Base-by-base conservation (phyloP, 1,140 invertebrate species). In the Varroa destructor region DNA sequence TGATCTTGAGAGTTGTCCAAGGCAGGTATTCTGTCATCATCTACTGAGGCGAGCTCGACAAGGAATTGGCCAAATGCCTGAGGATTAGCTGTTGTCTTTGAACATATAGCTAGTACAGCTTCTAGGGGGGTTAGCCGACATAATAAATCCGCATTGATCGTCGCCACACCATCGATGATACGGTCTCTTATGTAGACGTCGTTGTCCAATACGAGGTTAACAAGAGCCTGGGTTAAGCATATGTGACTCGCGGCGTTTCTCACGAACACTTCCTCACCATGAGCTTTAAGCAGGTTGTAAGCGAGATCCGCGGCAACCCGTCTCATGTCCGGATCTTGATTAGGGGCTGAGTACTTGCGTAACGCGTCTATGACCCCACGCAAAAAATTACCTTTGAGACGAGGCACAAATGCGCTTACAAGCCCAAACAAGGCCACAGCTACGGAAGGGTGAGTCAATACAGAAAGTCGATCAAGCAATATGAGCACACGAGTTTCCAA, bases 201-300 rank as follows among this genome's bases (percentile, higher is more conserved):
- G 46, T 67, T 67, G 37, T 67, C 61, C 61, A 67, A 5, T n/a
- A 67, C 61, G 10, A 67, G 37, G 8, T 67, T 67, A 12, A 67
- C 46, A 46, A 67, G 61, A 25, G 12, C 61, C 61, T 67, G 12
- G 40, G 40, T 43, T 2, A 67, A 37, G 40, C 1, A 36, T 46
- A 67, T 2, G 61, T 43, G 46, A 67, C 12, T 37, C 1, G 12
- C 14, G 61, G 12, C 1, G 46, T 40, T 43, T 37, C 40, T 37
- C 1, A 3, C 8, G 14, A 67, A 40, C 40, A 40, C 46, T 1
- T n/a, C 61, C 10, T 40, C 12, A 8, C 61, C 12, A 8, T 67
- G 36, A 12, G 61, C 46, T 8, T 67, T 46, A 12, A 67, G 14
- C n/a, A 67, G 2, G 40, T 67, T 67, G 12, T 46, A 46, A 2